Base-by-base conservation (phyloP, 1,140 invertebrate species). In the Pseudomyrmex cubaensis region DNA sequence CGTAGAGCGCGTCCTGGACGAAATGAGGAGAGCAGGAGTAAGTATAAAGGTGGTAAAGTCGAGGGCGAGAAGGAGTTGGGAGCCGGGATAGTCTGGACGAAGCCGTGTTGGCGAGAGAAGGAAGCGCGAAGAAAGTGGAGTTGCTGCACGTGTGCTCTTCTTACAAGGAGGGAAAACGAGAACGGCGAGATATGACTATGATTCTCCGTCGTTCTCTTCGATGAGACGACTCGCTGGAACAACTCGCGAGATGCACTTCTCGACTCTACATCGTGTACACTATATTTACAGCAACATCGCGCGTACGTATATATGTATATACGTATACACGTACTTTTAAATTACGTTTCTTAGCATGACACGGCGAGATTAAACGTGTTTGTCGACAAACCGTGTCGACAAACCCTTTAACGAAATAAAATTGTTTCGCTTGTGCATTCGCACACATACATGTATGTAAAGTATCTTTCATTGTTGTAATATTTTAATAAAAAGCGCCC, bases 141-240 rank as follows among this genome's bases (percentile, higher is more conserved):
- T 76, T 74, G 52, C 48, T 35, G 35, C 35, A 35, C 35, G 72
- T 76, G 85, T 87, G 75, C 56, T 87, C 54, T n/a, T 35, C 48
- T 67, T 59, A 25, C 35, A 35, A 70, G 70, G 57, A 82, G 82
- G 78, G 84, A 61, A 69, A 64, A 69, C 50, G 52, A 15, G 78
- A 56, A 75, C 54, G 80, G 62, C 57, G 46, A 17, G 22, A 48
- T 35, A 35, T 48, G 80, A 73, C 52, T 75, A 78, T 70, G 85
- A 75, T 87, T 75, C 75, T 61, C 73, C 85, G 59, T 57, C 85
- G 46, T 80, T 72, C 82, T 73, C 84, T 85, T 67, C 84, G 56
- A 89, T 63, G 62, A 66, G 59, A 48, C 62, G 54, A 50, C 52
- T 63, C 59, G 17, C 48, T 35, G 48, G 59, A 22, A 46, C 50